These are phyloP conservation scores for Gonatopus flavifemur DNA, from an alignment of 1,140 invertebrate genomes.

Conservation along the genomic window DNA sequence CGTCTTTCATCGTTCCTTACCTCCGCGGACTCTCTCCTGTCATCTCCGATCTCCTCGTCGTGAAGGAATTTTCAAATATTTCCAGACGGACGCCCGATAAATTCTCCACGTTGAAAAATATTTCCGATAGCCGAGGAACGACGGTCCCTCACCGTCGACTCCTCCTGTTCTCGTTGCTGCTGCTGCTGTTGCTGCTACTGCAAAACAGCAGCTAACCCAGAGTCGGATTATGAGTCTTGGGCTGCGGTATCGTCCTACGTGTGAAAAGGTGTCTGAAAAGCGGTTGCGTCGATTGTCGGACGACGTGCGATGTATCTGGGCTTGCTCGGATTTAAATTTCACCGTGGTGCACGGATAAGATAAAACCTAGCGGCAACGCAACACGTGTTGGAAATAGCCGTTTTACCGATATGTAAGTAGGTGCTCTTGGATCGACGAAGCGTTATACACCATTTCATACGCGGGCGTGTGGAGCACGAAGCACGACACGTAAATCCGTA, in stretches of 20 bases:
- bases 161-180: slow-evolving; percentile 20
- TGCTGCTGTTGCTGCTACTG: not conserved
- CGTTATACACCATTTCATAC: no score
- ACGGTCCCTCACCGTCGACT: slow-evolving; percentile 29
- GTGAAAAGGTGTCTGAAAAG: slow-evolving; percentile 9
- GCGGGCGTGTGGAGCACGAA: no score
- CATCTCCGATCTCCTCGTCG: slow-evolving; percentile 16
- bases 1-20: slow-evolving; percentile 5
- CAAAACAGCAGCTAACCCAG: no score
- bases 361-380: slow-evolving; percentile 18
- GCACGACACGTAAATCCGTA: no score
- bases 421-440: no score
- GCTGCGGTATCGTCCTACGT: not conserved
- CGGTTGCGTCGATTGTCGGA: slow-evolving; percentile 6
- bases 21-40: slow-evolving; percentile 6
- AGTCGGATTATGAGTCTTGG: slow-evolving; percentile 1
- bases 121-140: slow-evolving; percentile 46
- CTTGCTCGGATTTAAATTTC: slow-evolving; percentile 33
- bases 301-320: slow-evolving; percentile 6
- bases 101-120: slow-evolving; percentile 48
- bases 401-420: no score
- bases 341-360: slow-evolving; percentile 31
- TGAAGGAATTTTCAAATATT: slow-evolving; percentile 50
- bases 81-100: slow-evolving; percentile 45
- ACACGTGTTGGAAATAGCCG: no score